Conservation (phyloP, 1,140 invertebrate genomes). For the Oreohelix idahoensis region DNA sequence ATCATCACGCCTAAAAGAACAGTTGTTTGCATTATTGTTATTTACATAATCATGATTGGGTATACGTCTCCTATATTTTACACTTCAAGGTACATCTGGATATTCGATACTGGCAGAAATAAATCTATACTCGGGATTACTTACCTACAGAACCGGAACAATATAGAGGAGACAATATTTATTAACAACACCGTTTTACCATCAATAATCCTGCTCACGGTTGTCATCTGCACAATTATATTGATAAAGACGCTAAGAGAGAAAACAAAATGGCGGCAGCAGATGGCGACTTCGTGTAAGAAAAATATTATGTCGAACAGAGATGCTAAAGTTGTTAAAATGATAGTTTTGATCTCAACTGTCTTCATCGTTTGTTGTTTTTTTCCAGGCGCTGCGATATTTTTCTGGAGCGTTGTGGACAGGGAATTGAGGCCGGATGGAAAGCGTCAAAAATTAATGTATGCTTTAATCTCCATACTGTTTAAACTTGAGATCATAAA, state of each 20-base stretch:
- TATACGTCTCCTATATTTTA: not conserved
- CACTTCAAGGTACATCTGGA: not conserved
- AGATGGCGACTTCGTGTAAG: not conserved
- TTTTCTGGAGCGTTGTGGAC: not conserved
- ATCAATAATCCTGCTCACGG: not conserved
- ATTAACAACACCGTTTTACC: not conserved
- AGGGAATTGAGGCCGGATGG: not conserved
- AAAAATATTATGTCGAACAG: not conserved
- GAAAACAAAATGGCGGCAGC: not conserved
- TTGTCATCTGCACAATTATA: slow-evolving; percentile 11
- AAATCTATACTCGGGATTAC: not conserved
- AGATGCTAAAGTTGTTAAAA: not conserved
- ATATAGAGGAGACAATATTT: not conserved
- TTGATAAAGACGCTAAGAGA: not conserved
- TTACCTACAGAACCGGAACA: not conserved
- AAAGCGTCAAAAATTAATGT: not conserved
- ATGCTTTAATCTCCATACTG: not conserved
- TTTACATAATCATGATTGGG: not conserved
- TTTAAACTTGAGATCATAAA: not conserved
- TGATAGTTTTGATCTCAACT: not conserved
- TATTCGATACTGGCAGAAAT: not conserved
- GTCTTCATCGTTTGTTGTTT: not conserved
- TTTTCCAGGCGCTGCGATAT: not conserved
- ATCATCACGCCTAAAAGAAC: not conserved
- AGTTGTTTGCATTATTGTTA: not conserved